Percentiles rank a stretch among this genome's conserved stretches.
These are phyloP conservation scores for Oreochromis mossambicus DNA, from an alignment of 2,797 vertebrate species.

Conservation along the genomic window DNA sequence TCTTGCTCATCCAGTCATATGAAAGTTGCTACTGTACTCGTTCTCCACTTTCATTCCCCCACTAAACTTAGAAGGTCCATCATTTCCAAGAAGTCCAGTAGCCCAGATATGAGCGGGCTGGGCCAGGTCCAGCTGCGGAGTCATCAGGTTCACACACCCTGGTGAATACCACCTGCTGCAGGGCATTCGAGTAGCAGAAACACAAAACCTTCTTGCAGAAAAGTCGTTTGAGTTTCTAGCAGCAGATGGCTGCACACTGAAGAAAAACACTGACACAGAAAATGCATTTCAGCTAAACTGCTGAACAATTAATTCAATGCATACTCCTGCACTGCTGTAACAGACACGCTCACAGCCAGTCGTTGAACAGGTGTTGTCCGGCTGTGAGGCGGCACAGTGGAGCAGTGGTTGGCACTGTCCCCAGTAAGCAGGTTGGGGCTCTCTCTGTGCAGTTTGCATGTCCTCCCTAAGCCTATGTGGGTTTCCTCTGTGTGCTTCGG, in stretches of 20 bases:
- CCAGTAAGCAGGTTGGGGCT: neutral
- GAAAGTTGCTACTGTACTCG: slow-evolving; percentile 50
- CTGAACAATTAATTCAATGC: neutral
- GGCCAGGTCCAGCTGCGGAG: slow-evolving; percentile 37
- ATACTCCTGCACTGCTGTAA: neutral
- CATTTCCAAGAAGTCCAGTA: slow-evolving; percentile 60
- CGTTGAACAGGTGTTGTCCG: neutral
- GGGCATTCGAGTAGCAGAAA: neutral
- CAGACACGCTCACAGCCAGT: neutral
- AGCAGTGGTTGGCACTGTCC: neutral
- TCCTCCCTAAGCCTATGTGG: neutral
- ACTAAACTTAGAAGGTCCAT: slow-evolving; percentile 70
- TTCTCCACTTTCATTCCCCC: slow-evolving; percentile 60
- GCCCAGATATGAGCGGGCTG: slow-evolving; percentile 47
- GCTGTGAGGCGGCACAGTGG: neutral
- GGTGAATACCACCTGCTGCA: slow-evolving; percentile 52
- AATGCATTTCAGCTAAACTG: neutral
- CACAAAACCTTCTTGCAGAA: neutral
- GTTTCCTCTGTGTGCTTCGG: neutral
- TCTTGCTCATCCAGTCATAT: slow-evolving; percentile 22
- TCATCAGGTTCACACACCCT: slow-evolving; percentile 50
- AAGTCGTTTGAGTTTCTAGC: neutral
- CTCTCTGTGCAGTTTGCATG: neutral
- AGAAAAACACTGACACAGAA: neutral
- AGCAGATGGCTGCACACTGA: neutral